Evolutionary conservation across 2,888 invertebrate genomes (phyloP), one percentile per base, ranked within the genome.

Genomic region (Hoplodrina blanda): DNA sequence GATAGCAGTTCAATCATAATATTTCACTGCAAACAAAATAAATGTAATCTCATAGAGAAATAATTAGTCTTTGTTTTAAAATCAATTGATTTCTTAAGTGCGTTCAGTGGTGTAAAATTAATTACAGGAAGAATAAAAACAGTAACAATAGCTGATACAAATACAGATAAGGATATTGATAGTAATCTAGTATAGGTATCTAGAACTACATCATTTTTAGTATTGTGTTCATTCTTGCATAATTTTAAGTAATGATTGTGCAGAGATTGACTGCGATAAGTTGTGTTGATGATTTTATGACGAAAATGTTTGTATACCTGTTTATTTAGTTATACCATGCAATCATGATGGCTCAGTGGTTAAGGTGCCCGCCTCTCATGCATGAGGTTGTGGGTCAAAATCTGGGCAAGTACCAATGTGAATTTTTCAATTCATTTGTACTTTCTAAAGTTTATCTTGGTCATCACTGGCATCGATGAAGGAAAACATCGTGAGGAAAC

Each of bases 81-180:
- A 59, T 60, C 10, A 30, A 66, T 65, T 60, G 41, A 49, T 44
- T 65, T n/a, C n/a, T 41, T 25, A 56, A 49, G 46, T 60, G 65
- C 19, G 41, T 33, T 37, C 0, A 55, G 19, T 49, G 46, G 19
- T 60, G 19, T 41, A 15, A 57, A 66, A 66, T 66, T 41, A 71
- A 73, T 62, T 56, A 61, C 17, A 66, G 66, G 66, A 70, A 78
- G 46, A 61, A 63, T 37, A 59, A 52, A 62, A 52, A 62, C 0
- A 41, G 13, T 15, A 63, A 70, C 33, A 63, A 56, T 37, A 54
- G 53, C 37, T 54, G 8, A 33, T 54, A n/a, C n/a, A 37, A 30
- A 37, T 33, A 25, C 11, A 50, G 74, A 70, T 74, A 74, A 78
- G 20, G 44, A 50, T 30, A 30, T n/a, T 62, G 13, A 54, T 62